Base-by-base conservation (phyloP, 2,888 invertebrate species). In the Schizotus pectinicornis region DNA sequence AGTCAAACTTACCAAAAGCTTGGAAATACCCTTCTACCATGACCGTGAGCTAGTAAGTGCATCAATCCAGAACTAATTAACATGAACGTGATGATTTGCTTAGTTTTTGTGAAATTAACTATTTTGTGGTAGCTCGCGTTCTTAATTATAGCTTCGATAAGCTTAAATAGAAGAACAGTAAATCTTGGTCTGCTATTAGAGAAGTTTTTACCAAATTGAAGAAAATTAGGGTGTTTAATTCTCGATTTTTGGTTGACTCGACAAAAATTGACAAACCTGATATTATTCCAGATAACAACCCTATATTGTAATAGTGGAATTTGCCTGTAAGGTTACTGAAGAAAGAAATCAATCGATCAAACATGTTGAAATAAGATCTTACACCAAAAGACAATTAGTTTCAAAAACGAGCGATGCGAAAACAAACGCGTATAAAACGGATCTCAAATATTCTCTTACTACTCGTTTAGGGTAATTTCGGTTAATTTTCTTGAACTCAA, bases 351-450 rank as follows among this genome's bases (percentile, higher is more conserved):
- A 51, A 38, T 32, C 48, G 7, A 47, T 8, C 38, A 38, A 30
- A 13, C 33, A 37, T 42, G 33, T 52, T 38, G 11, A 45, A 14
- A 45, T 11, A 14, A 38, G 6, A 66, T 61, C 67, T 79, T 76
- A 84, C 85, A 82, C 80, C 67, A 83, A 80, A 73, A 83, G 75
- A 71, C 85, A 85, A 67, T 83, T 82, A n/a, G 81, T 70, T 50
- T 81, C 80, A 13, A 84, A 80, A 72, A 84, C 80, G 0, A 82
- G 78, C 55, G 78, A 79, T 3, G 80, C 83, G 13, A 84, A 81
- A 1, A 80, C 78, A 6, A 82, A 65, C 1, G 83, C 84, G 71
- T 84, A 85, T 35, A 81, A 76, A 1, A 82, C 80, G 33, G 83
- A 82, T 63, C 81, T 81, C 22, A 84, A 56, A 66, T 83, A 83